Conservation (phyloP, 2,888 invertebrate species). For the Unio delphinus region DNA sequence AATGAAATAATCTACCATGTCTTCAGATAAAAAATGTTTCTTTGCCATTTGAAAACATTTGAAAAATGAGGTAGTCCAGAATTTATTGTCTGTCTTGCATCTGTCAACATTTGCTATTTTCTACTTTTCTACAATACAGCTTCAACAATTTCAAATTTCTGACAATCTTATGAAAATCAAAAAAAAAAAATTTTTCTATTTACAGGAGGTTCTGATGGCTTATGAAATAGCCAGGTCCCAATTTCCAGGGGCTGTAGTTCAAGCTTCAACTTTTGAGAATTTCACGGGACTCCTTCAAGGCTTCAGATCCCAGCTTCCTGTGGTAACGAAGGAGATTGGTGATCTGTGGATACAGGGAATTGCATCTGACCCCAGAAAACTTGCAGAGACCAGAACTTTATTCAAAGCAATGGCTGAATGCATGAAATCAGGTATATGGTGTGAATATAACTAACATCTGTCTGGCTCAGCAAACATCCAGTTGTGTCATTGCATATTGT, state of each 20-base stretch:
- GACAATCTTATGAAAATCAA: no score
- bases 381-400: conserved; percentile 50
- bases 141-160: no score
- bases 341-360: conserved; percentile 67
- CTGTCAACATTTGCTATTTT: no score
- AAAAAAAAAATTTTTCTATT: not conserved
- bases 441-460: not conserved
- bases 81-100: no score
- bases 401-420: conserved; percentile 44
- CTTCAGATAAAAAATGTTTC: no score
- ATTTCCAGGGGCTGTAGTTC: conserved; percentile 54
- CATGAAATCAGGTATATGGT: conserved; percentile 21
- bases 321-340: conserved; percentile 57
- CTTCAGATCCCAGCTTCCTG: conserved; percentile 41
- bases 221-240: conserved; percentile 60
- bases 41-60: no score
- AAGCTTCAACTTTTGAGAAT: conserved; percentile 57
- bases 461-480: no score
- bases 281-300: conserved; percentile 40
- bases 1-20: no score
- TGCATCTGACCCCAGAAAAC: conserved; percentile 61
- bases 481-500: no score
- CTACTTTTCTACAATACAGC: no score
- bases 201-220: conserved; percentile 56
- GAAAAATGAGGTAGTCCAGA: no score